Base-by-base conservation (phyloP, 2,888 invertebrate species). In the Meteorus colon region DNA sequence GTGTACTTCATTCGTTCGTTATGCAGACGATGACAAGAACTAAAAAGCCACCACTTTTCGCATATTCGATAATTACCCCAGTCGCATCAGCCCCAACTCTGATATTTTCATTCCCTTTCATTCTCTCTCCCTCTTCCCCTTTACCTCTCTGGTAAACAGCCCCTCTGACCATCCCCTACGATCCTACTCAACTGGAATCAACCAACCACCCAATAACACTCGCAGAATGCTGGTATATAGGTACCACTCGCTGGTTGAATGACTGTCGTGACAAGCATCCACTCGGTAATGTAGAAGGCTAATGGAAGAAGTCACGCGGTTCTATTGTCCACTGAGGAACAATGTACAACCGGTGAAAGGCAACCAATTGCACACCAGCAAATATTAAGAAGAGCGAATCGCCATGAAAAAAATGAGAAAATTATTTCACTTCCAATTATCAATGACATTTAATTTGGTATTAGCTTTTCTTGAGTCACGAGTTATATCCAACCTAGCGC, bases 231-330 rank as follows among this genome's bases (percentile, higher is more conserved):
- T 45, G 62, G 63, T 60, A 73, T 76, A 67, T 62, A 72, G 19
- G 31, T 34, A 55, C 51, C 66, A 29, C 51, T 59, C 67, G 65
- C 59, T n/a, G 60, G 60, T 41, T 68, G 76, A 48, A 41, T 37
- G 65, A 65, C 65, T 41, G 37, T 65, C 65, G 37, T 65, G 65
- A 67, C 72, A 76, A 76, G 76, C 34, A 76, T 67, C 72, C 78
- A 83, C 82, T 81, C 66, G 77, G 81, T 84, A 84, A 86, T 80
- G 77, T 82, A 86, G 84, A 82, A 82, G 86, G 85, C 86, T 81
- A 81, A 81, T 81, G 80, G 76, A 78, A 80, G 78, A 79, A 78
- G 80, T 81, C 81, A 78, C 80, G 81, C 73, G 68, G 81, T 71
- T 78, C 78, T 66, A 78, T 81, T 81, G 79, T 81, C 59, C 72